Evolutionary conservation across 2,113 vertebrate species (phyloP), one percentile per base, ranked within the genome.

Genomic region (Menura novaehollandiae): DNA sequence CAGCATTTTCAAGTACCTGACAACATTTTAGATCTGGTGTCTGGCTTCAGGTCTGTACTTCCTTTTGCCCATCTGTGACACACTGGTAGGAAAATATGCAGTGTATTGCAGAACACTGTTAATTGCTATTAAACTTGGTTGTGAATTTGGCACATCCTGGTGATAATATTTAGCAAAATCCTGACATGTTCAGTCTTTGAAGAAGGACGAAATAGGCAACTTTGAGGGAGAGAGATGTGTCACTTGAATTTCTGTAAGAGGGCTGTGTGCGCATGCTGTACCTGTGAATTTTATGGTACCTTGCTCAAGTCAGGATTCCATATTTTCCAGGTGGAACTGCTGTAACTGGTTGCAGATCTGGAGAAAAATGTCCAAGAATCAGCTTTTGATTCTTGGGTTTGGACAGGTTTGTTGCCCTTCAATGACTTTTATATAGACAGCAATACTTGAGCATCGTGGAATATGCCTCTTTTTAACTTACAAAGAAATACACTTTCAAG

Each of bases 201-300:
- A 75, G 33, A 88, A 55, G 24, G 53, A 69, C 49, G 33, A 33
- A 83, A 55, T 8, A 58, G 19, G 17, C 74, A 71, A 44, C 59
- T 85, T 39, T 77, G 51, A 86, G 39, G 52, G 19, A 16, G 20
- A 93, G 59, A 83, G 35, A 63, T 16, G 13, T 52, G 10, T 11
- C 3, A 4, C 39, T 60, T 89, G 44, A 37, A 39, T 94, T 88
- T 79, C 51, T 69, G 11, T 68, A 53, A 39, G 39, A 58, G 16
- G 17, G 8, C 20, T 49, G 18, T 44, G 24, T 63, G 32, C 0
- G 0, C 8, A 13, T 56, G n/a, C 6, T 0, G 0, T 80, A 35
- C 33, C 9, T 67, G 13, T 93, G 83, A 52, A 68, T 76, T 88
- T 71, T 76, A 37, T 35, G 20, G 11, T 74, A 51, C 4, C 18